Evolutionary conservation across 37 sponge, comb jelly and placozoan species (phyloP), one percentile per base, ranked within the genome.

Genomic region (Eunapius fragilis): DNA sequence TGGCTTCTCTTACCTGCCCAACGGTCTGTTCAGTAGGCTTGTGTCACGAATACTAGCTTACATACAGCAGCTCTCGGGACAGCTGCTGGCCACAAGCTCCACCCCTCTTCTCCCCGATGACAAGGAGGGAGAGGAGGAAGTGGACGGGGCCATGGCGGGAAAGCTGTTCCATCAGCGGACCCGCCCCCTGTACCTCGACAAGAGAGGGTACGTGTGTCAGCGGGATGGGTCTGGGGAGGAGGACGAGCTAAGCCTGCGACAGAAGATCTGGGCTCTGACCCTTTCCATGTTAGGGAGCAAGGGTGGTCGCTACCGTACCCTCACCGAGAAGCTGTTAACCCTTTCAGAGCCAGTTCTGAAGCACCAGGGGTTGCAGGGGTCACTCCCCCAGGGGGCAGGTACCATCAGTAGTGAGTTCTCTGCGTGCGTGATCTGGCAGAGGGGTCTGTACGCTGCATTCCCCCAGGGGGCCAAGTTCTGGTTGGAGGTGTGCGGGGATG

Each of bases 391-490:
- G 24, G 12, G 71, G 9, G 4, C 25, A 6, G 27, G 31, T 22
- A 37, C n/a, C 23, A 31, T 25, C 13, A 85, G 37, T 70, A 26
- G 33, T 45, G 33, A 69, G 74, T 91, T 86, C 58, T 69, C 80
- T n/a, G 30, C 47, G 68, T 78, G 74, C 67, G 35, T 84, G 28
- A 72, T 91, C 34, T 91, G 92, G 92, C 38, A 91, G 67, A 74
- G 80, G 3, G 92, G 92, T 22, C 75, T 91, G 19, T 80, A 80
- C 31, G 38, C 49, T 1, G 84, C 84, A 74, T 91, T 91, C 69
- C 87, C 88, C 23, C 77, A 83, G 71, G 88, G 88, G 45, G 87
- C 92, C 13, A 68, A 48, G 75, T 78, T 83, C 36, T 91, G 92
- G 92, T 9, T 87, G 70, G 92, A 91, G 71, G 69, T 69, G 3